Conservation (phyloP, 2,797 vertebrate species). For the Syngnathus rostellatus region DNA sequence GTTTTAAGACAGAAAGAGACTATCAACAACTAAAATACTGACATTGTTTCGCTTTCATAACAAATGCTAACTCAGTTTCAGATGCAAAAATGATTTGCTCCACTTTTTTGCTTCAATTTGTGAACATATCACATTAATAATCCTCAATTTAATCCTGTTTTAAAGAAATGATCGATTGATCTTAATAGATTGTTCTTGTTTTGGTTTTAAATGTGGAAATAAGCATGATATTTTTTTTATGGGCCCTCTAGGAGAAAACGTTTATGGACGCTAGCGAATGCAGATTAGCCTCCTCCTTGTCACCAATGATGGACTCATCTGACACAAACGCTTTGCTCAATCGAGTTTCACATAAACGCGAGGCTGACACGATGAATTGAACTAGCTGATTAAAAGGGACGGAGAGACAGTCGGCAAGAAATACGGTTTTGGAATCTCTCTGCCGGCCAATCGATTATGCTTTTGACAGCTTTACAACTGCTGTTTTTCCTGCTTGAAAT, state of each 20-base stretch:
- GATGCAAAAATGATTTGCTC: too few species aligned
- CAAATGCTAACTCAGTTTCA: too few species aligned
- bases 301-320: neutral
- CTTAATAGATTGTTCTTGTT: too few species aligned
- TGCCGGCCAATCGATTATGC: conserved; percentile 24
- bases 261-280: conserved; percentile 4
- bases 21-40: too few species aligned
- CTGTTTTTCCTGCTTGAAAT: conserved; percentile 30
- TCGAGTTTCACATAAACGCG: conserved; percentile 1
- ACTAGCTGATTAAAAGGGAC: conserved; percentile 33
- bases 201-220: too few species aligned
- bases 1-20: too few species aligned
- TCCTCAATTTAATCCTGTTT: neutral
- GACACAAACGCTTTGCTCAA: conserved; percentile 13
- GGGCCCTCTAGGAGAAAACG: too few species aligned
- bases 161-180: neutral
- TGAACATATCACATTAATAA: neutral
- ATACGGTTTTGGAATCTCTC: conserved; percentile 19
- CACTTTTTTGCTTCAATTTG: neutral
- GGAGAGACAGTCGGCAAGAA: neutral
- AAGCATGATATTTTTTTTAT: too few species aligned
- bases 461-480: conserved; percentile 35
- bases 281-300: conserved; percentile 24
- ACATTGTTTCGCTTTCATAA: too few species aligned
- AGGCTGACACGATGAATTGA: conserved; percentile 28